Evolutionary conservation across 92 coral and sea anemone species (phyloP), one percentile per base, ranked within the genome.

Genomic region (Palythoa caribaeorum): DNA sequence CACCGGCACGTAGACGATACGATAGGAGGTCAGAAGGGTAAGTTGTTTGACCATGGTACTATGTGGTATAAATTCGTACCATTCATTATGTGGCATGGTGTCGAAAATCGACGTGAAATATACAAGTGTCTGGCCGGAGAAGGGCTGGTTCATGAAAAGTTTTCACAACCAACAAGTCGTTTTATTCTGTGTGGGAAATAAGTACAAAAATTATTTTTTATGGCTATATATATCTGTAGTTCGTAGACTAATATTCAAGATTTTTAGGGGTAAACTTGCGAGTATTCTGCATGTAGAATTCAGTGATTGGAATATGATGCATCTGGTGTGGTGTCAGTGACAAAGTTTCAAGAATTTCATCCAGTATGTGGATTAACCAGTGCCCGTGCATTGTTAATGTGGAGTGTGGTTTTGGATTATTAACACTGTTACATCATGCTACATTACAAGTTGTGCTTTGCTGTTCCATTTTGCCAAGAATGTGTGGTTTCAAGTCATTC

Each of bases 1-100:
- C 96, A 48, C 96, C 96, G 52, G 91, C 90, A 1, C 93, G 90
- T 85, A 94, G 99, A 90, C 92, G 99, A 76, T 96, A 95, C 80
- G 99, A 96, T 37, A 90, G 99, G 57, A 89, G 99, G 73, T 88
- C 92, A 37, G 95, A 96, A 86, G 99, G 99, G 99, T 97, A 95
- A 97, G 99, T 96, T 39, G 48, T 73, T 47, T 50, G n/a, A 44
- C 14, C 16, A 9, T 51, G 60, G 59, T 51, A 11, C 36, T 80
- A 80, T 38, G 36, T 68, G 75, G 75, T 70, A 38, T 70, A 36
- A 70, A 20, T 12, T 59, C 65, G 69, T 36, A 57, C 9, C 20
- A 40, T n/a, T 44, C 17, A 8, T 38, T 80, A 35, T 81, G 52
- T 66, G 86, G 50, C 69, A 11, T 66, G 86, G 75, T 81, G 55